These are phyloP conservation scores for Tringa solitaria DNA, from an alignment of 2,113 vertebrate species.

Conservation along the genomic window DNA sequence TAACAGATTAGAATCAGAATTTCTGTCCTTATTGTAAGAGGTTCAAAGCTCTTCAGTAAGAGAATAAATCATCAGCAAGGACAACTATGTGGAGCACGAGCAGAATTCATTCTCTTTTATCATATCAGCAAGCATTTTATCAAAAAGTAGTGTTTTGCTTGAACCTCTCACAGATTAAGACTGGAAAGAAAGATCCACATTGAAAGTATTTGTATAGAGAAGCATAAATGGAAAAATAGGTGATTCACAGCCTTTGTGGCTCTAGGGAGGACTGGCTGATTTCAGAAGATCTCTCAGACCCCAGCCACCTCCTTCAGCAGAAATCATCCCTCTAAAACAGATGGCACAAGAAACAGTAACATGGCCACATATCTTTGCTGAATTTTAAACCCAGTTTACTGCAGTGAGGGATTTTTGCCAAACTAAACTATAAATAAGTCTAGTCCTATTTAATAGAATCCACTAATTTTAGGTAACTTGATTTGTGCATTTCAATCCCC, in stretches of 20 bases:
- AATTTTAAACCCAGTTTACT: neutral
- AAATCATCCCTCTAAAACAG: neutral
- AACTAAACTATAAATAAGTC: neutral
- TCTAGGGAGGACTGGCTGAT: rapidly evolving
- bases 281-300: neutral
- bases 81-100: neutral
- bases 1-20: neutral
- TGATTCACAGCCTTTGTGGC: neutral
- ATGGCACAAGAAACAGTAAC: neutral
- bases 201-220: neutral
- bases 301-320: neutral
- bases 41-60: neutral
- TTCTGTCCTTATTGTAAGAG: neutral
- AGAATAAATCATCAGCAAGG: neutral
- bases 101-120: neutral
- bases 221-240: neutral
- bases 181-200: neutral
- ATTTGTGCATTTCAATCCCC: neutral
- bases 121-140: neutral
- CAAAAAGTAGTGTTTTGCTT: neutral
- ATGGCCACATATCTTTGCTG: neutral
- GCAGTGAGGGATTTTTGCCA: neutral
- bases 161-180: neutral
- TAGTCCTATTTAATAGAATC: neutral
- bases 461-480: neutral